Evolutionary conservation across 2,113 vertebrate genomes (phyloP).

Genomic region (Dicentrarchus labrax): DNA sequence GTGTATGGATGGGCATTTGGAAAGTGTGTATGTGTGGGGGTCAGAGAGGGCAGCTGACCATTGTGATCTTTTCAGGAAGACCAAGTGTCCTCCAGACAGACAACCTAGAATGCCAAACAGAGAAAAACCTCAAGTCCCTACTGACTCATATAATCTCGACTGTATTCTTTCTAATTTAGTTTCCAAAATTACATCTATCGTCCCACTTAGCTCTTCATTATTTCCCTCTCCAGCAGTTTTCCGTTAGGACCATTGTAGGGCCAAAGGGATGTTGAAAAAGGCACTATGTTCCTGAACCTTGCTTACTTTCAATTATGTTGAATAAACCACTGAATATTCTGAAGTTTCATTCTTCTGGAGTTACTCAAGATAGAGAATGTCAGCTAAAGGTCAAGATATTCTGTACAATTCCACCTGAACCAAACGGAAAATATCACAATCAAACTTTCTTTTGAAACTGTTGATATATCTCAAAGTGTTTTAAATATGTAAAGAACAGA

Average conservation of each 20-base stretch:
- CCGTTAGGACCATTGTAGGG: background rate
- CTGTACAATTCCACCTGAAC: background rate
- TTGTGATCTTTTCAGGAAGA: background rate
- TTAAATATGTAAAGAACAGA: background rate
- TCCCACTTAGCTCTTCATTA: conserved; percentile 35
- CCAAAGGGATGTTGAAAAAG: conserved; percentile 11
- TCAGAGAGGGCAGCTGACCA: background rate
- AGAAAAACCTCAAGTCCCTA: background rate
- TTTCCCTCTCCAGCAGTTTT: background rate
- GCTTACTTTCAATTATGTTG: conserved; percentile 5
- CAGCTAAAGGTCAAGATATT: conserved; percentile 8
- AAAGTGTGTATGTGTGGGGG: background rate
- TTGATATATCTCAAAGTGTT: background rate
- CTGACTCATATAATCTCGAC: background rate
- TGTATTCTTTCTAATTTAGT: conserved; percentile 24
- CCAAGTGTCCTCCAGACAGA: background rate
- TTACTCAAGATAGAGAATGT: background rate
- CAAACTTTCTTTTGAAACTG: background rate
- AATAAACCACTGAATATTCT: background rate
- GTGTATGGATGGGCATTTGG: background rate
- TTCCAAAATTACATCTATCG: conserved; percentile 8
- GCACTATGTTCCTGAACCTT: background rate
- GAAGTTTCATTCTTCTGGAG: background rate
- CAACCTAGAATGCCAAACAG: background rate
- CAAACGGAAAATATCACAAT: background rate